phyloP scores from a whole-genome alignment of 2,888 invertebrate genomes.

The Mimachlamys varia region DNA sequence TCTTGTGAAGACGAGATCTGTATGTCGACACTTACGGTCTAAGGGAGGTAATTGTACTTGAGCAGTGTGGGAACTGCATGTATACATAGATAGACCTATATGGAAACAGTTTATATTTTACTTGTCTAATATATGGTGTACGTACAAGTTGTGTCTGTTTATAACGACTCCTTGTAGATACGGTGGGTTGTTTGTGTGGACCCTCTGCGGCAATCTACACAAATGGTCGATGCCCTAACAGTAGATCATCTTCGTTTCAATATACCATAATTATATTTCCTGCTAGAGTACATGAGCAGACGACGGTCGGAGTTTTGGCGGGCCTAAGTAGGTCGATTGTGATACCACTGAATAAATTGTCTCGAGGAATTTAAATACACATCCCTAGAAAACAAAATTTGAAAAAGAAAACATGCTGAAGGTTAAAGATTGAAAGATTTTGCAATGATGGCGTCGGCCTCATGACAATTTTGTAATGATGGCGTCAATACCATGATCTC shows the following conservation, averaged over 20 bases:
- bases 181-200: neutral
- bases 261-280: constrained; percentile 18
- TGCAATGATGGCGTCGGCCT: neutral
- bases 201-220: constrained; percentile 15
- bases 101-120: neutral
- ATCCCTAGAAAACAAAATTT: neutral
- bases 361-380: neutral
- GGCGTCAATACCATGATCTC: constrained; percentile 24
- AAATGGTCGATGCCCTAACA: neutral
- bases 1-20: neutral
- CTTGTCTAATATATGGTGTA: neutral
- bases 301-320: neutral
- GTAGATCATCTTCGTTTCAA: neutral
- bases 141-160: neutral
- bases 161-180: neutral
- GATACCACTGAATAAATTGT: constrained; percentile 7
- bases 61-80: neutral
- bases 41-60: neutral
- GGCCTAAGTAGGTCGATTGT: constrained; percentile 7
- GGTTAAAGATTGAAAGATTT: constrained; percentile 17
- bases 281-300: constrained; percentile 13
- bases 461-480: constrained; percentile 28
- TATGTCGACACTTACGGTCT: neutral
- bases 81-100: neutral
- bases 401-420: neutral